Evolutionary conservation across 2,888 invertebrate species (phyloP).

Genomic region (Parthenolecanium corni): DNA sequence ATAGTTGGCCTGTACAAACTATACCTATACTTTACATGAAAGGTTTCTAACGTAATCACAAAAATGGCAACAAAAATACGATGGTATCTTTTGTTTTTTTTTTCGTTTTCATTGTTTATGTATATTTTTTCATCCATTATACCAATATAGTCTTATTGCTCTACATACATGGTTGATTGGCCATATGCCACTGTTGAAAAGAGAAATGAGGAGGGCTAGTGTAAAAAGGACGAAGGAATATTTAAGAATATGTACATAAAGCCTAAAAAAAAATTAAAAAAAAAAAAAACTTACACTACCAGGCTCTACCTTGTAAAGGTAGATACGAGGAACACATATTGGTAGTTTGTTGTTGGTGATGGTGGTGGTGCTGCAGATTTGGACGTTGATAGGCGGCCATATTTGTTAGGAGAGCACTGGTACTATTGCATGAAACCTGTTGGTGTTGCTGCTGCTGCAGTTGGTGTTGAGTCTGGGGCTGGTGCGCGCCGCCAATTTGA

Average conservation of each 20-base stretch:
- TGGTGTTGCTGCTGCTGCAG: constrained; percentile 44
- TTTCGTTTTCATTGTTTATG: no score
- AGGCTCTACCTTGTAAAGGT: constrained; percentile 71
- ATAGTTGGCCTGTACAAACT: no score
- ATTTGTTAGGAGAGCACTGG: constrained; percentile 38
- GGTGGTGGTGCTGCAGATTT: constrained; percentile 37
- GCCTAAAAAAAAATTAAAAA: neutral
- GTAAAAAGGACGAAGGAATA: neutral
- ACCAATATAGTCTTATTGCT: no score
- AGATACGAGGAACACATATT: constrained; percentile 68
- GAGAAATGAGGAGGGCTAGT: no score
- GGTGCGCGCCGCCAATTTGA: constrained; percentile 33
- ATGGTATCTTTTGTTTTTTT: no score
- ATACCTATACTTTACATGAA: no score
- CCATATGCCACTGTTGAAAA: neutral
- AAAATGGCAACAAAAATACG: no score
- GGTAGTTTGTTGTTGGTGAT: constrained; percentile 36
- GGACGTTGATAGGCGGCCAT: constrained; percentile 45
- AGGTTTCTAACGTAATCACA: no score
- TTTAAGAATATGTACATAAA: neutral
- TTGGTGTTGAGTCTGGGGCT: constrained; percentile 31
- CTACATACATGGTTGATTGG: no score
- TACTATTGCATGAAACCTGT: constrained; percentile 37
- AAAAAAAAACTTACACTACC: constrained; percentile 43
- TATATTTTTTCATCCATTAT: no score